Percentiles rank a stretch among this genome's conserved stretches.
phyloP scores from a whole-genome alignment of 2,888 invertebrate species.

The Lamellibrachia columna region DNA sequence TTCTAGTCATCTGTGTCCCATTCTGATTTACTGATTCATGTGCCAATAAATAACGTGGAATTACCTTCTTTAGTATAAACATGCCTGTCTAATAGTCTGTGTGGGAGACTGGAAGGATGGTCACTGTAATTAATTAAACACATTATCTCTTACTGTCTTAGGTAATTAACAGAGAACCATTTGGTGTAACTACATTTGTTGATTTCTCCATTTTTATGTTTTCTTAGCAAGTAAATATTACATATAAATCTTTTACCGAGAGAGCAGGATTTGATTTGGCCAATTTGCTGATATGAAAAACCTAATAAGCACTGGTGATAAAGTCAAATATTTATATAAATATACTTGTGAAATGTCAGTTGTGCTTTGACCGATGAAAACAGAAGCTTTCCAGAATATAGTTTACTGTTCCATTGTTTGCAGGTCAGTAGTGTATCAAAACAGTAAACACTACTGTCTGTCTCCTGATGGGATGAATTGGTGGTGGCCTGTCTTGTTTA shows the following conservation, averaged over 20 bases:
- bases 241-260: background rate
- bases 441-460: constrained; percentile 25
- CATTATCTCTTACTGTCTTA: constrained; percentile 18
- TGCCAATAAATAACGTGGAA: constrained; percentile 23
- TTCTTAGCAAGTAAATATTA: constrained; percentile 8
- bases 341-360: constrained; percentile 20
- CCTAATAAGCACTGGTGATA: background rate
- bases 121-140: constrained; percentile 21
- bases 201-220: constrained; percentile 7
- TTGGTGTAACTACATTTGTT: background rate
- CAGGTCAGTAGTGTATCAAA: constrained; percentile 25
- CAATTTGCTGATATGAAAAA: too few relatives aligned
- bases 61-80: constrained; percentile 23
- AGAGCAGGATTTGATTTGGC: too few relatives aligned
- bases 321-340: background rate
- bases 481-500: constrained; percentile 23
- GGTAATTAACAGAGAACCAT: constrained; percentile 22
- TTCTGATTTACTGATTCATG: constrained; percentile 23
- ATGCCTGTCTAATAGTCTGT: constrained; percentile 20
- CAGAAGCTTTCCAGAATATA: constrained; percentile 20
- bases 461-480: constrained; percentile 17
- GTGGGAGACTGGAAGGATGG: constrained; percentile 14
- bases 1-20: constrained; percentile 23
- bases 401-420: constrained; percentile 22
- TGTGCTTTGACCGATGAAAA: background rate